These are phyloP conservation scores for Myrmecophaga tridactyla DNA, from an alignment of 2,113 vertebrate genomes.

Conservation along the genomic window DNA sequence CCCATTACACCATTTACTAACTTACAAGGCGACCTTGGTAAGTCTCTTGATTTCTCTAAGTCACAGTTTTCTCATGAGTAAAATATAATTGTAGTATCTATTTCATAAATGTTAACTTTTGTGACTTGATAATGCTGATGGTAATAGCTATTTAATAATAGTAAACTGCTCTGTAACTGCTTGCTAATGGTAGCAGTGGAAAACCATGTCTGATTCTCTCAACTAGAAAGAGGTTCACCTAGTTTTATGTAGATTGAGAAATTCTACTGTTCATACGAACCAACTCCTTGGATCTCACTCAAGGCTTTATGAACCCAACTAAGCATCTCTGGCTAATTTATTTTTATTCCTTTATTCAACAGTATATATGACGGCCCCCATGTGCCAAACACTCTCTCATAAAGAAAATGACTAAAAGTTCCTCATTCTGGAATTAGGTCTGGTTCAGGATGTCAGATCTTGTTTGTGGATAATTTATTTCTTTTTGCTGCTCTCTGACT, in stretches of 20 bases:
- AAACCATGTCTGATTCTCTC: not conserved
- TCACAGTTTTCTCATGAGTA: not conserved
- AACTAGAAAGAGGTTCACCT: not conserved
- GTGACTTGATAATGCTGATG: not conserved
- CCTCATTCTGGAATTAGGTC: not conserved
- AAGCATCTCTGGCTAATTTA: not conserved
- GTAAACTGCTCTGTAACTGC: not conserved
- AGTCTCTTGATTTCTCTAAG: not conserved
- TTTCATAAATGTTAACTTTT: constrained; percentile 7
- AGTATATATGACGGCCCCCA: not conserved
- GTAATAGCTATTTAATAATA: not conserved
- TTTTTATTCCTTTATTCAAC: not conserved
- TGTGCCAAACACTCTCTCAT: not conserved
- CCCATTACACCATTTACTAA: not conserved
- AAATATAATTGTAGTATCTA: not conserved
- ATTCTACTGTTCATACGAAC: not conserved
- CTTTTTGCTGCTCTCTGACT: not conserved
- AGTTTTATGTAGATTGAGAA: not conserved
- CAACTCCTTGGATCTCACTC: not conserved
- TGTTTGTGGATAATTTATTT: not conserved
- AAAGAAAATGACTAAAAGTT: not conserved
- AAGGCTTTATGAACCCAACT: not conserved
- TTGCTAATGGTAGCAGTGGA: not conserved
- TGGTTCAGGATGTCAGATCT: not conserved
- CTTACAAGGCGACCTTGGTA: not conserved